Conservation (phyloP, 2,888 invertebrate species). For the Empis livida region DNA sequence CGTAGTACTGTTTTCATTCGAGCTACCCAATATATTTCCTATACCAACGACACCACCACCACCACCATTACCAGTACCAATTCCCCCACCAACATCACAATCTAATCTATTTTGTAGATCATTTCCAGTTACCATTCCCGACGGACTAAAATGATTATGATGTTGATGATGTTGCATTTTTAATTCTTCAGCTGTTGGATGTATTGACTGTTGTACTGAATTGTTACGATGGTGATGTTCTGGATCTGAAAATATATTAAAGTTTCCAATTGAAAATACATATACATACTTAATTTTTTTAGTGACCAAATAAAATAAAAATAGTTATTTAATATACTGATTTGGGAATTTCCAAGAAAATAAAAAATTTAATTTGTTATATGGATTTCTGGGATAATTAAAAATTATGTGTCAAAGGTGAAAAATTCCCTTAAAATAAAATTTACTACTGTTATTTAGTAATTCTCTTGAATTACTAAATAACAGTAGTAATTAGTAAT, state of each 20-base stretch:
- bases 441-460: no score
- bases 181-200: conserved; percentile 1
- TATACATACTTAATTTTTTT: background rate
- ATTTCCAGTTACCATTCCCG: background rate
- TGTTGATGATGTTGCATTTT: conserved; percentile 12
- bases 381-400: no score
- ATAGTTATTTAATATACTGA: background rate
- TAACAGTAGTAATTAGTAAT: no score
- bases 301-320: no score
- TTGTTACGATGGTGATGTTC: background rate
- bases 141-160: conserved; percentile 14
- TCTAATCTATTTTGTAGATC: background rate
- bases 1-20: conserved; percentile 16
- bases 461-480: no score
- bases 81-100: conserved; percentile 13
- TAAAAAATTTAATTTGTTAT: no score
- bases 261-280: no score
- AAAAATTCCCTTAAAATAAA: no score
- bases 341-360: no score
- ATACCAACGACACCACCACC: conserved; percentile 18
- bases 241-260: background rate
- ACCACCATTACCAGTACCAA: conserved; percentile 36
- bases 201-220: background rate
- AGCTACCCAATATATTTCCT: conserved; percentile 1
- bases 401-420: no score